These are phyloP conservation scores for Drosophila neutralis DNA, from an alignment of 2,888 invertebrate species.

Conservation along the genomic window DNA sequence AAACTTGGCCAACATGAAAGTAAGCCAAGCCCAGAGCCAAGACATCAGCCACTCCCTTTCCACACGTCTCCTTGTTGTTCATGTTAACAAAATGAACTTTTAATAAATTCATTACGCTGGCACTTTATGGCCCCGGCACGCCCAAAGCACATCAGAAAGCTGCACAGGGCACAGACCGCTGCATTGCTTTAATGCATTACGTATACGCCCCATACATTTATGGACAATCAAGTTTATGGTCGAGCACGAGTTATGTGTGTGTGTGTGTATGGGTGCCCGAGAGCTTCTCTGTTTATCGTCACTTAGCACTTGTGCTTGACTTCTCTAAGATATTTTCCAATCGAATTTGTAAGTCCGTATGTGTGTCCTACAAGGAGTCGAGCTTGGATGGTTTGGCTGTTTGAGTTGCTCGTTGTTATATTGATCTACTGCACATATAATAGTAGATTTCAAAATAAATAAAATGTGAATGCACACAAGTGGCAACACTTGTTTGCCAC, in stretches of 20 bases:
- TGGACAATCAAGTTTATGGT: slow-evolving; percentile 75
- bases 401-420: slow-evolving; percentile 16
- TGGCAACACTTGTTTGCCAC: not conserved
- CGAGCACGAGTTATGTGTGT: slow-evolving; percentile 17
- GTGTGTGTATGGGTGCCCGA: not conserved
- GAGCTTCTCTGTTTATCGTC: slow-evolving; percentile 64
- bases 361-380: slow-evolving; percentile 32
- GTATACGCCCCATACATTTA: slow-evolving; percentile 80
- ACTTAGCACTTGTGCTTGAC: slow-evolving; percentile 68
- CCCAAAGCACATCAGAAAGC: slow-evolving; percentile 20
- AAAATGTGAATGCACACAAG: not conserved
- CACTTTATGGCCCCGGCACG: slow-evolving; percentile 58
- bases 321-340: slow-evolving; percentile 72
- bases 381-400: not conserved
- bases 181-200: slow-evolving; percentile 78
- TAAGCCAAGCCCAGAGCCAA: slow-evolving; percentile 39
- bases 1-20: slow-evolving; percentile 77
- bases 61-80: slow-evolving; percentile 16
- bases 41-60: not conserved
- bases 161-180: slow-evolving; percentile 26
- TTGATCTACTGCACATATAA: slow-evolving; percentile 19
- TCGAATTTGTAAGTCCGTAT: slow-evolving; percentile 48
- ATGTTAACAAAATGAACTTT: slow-evolving; percentile 64
- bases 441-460: not conserved
- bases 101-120: slow-evolving; percentile 76